phyloP scores from a whole-genome alignment of 2,797 vertebrate genomes.

The Hemitrygon akajei region DNA sequence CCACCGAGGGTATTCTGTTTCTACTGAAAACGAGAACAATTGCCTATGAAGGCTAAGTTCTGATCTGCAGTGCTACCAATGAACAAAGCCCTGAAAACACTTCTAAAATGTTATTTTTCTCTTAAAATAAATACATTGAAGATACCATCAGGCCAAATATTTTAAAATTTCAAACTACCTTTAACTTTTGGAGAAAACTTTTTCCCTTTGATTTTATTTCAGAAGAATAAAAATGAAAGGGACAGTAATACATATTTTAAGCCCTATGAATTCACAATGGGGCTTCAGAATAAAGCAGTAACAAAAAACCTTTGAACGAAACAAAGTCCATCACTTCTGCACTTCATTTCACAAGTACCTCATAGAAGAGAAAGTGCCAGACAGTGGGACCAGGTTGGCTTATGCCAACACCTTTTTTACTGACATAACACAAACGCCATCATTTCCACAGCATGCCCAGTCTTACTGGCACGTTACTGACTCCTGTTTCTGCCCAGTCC shows the following conservation, averaged over 20 bases:
- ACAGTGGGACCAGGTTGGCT: slow-evolving; percentile 60
- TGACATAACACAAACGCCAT: slow-evolving; percentile 45
- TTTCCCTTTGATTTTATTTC: slow-evolving; percentile 83
- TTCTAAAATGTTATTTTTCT: slow-evolving; percentile 19
- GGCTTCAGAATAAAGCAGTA: slow-evolving; percentile 92
- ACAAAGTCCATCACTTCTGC: slow-evolving; percentile 84
- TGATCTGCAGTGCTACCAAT: background rate
- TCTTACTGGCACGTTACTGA: slow-evolving; percentile 49
- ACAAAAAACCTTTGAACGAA: slow-evolving; percentile 97
- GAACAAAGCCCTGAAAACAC: slow-evolving; percentile 4
- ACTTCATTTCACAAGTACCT: slow-evolving; percentile 76
- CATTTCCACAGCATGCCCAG: slow-evolving; percentile 49
- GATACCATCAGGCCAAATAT: slow-evolving; percentile 66
- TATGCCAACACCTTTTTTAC: slow-evolving; percentile 53
- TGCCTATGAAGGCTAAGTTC: background rate
- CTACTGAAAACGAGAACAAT: background rate
- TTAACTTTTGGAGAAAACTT: slow-evolving; percentile 66
- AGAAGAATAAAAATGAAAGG: slow-evolving; percentile 91
- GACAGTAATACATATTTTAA: slow-evolving; percentile 99
- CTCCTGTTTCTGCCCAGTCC: slow-evolving; percentile 52
- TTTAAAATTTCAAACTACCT: slow-evolving; percentile 77
- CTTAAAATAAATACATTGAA: slow-evolving; percentile 26
- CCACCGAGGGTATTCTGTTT: background rate
- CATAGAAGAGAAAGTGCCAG: slow-evolving; percentile 68
- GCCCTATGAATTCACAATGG: slow-evolving; percentile 88